These are phyloP conservation scores for Myocastor coypus DNA, from an alignment of 2,113 vertebrate genomes.

Conservation along the genomic window DNA sequence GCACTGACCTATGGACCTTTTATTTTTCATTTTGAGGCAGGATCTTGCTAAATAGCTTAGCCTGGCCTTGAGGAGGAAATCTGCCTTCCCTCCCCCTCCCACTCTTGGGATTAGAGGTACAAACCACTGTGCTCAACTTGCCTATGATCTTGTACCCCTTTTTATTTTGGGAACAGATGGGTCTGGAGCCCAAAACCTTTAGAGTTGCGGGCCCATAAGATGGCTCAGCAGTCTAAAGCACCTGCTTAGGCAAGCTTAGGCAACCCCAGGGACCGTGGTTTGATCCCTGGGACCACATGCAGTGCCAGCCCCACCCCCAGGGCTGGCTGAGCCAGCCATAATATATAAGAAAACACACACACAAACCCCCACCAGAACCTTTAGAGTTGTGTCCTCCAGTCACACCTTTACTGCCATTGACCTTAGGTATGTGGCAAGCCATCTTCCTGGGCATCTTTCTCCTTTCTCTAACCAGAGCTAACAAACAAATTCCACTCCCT, in stretches of 20 bases:
- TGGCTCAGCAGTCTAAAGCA: no score
- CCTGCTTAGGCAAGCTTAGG: no score
- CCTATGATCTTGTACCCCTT: background rate
- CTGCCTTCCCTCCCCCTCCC: background rate
- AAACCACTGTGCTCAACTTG: background rate
- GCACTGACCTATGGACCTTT: background rate
- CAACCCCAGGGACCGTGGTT: no score
- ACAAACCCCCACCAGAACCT: no score
- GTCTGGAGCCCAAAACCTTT: background rate
- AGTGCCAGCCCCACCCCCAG: no score
- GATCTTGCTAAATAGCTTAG: background rate
- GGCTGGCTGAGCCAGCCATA: no score
- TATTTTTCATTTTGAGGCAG: background rate
- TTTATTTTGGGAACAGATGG: background rate
- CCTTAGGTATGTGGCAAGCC: background rate
- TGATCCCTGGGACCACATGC: no score
- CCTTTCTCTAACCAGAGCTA: background rate
- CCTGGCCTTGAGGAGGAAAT: background rate
- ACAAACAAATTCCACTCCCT: background rate
- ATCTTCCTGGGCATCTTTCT: background rate
- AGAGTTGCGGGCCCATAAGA: no score
- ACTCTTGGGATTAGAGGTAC: background rate
- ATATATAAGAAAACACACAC: no score
- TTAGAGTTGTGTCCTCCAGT: background rate
- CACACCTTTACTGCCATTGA: background rate